Evolutionary conservation across 2,113 vertebrate genomes (phyloP).

Genomic region (Nicator chloris): DNA sequence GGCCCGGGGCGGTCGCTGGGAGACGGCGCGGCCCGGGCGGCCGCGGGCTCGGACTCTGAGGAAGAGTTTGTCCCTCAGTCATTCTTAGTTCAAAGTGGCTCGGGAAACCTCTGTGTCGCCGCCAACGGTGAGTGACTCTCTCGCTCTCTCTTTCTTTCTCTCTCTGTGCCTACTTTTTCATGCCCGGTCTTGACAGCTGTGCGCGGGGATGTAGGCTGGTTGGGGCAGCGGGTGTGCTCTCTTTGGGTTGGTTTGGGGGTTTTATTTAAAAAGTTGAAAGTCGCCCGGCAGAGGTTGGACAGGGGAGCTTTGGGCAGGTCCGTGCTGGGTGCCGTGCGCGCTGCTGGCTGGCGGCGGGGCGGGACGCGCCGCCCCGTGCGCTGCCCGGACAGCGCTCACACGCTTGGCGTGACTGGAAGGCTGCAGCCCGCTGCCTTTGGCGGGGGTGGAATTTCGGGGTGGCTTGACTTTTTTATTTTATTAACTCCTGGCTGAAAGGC

Average conservation of each 20-base stretch:
- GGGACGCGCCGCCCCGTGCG: rapidly evolving
- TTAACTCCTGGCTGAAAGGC: neutral
- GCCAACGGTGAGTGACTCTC: constrained; percentile 88
- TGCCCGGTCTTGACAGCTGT: neutral
- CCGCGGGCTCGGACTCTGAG: constrained; percentile 95
- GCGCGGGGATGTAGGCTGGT: neutral
- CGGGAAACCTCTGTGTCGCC: constrained; percentile 87
- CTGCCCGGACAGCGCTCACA: neutral
- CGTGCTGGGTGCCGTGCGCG: neutral
- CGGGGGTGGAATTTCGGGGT: rapidly evolving
- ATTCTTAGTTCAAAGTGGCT: constrained; percentile 97
- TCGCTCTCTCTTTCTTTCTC: neutral
- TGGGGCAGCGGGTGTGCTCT: neutral
- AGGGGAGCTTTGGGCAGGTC: neutral
- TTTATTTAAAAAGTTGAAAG: neutral
- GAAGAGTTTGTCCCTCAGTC: constrained; percentile 96
- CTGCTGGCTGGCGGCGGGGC: neutral
- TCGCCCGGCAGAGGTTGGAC: neutral
- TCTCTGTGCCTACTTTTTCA: constrained; percentile 25
- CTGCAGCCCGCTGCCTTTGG: neutral
- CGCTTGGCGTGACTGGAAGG: too few relatives aligned
- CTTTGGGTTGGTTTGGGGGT: neutral
- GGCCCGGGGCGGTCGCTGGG: constrained; percentile 96
- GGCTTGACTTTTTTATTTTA: neutral
- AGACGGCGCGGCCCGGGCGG: constrained; percentile 90